Percentiles rank a stretch among this genome's conserved stretches.
Conservation (phyloP, 2,888 invertebrate genomes). For the Athalia cordata region DNA sequence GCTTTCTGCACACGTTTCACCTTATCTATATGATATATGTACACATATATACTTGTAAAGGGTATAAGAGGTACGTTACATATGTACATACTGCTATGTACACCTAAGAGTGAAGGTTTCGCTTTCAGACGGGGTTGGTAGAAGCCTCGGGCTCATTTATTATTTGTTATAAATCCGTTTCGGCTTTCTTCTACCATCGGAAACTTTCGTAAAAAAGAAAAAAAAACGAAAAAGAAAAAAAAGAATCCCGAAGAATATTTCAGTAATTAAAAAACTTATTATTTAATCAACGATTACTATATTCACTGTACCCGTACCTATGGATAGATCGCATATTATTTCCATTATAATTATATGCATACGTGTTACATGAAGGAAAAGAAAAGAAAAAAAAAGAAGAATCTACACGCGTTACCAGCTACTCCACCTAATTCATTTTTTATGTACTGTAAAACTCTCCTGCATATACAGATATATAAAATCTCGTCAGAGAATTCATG, state of each 20-base stretch:
- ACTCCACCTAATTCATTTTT: no score
- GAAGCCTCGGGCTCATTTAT: conserved; percentile 23
- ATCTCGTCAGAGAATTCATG: conserved; percentile 21
- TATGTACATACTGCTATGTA: neutral
- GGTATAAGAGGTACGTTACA: neutral
- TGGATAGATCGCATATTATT: no score
- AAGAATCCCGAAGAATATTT: neutral
- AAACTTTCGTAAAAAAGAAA: neutral
- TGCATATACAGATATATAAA: conserved; percentile 1
- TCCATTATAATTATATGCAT: no score
- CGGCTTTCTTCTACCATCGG: conserved; percentile 17
- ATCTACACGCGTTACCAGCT: no score
- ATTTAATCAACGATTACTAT: no score
- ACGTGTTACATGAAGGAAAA: no score
- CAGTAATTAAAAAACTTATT: no score
- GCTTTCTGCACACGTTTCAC: conserved; percentile 2
- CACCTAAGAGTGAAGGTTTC: neutral
- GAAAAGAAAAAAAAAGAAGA: no score
- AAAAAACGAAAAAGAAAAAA: neutral
- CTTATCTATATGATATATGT: neutral
- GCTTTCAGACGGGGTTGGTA: neutral
- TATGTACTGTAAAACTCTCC: conserved; percentile 20
- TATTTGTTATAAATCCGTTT: conserved; percentile 37
- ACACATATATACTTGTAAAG: conserved; percentile 8
- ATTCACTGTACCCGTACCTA: no score